These are phyloP conservation scores for Scomber japonicus DNA, from an alignment of 2,113 vertebrate genomes.

Conservation along the genomic window DNA sequence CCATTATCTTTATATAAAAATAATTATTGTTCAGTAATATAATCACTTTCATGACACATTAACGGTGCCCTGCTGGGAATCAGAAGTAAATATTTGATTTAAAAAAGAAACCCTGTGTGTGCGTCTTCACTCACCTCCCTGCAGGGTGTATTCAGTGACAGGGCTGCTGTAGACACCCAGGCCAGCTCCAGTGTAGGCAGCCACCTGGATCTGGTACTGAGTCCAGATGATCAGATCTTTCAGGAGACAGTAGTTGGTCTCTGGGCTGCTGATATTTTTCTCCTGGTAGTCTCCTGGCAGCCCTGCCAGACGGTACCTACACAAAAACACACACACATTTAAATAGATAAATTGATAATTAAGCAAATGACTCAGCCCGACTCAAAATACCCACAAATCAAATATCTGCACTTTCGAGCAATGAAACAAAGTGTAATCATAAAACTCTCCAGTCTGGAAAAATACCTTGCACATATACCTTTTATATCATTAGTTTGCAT, in stretches of 20 bases:
- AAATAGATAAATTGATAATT: not conserved
- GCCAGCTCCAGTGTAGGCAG: slow-evolving; percentile 94
- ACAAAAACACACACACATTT: slow-evolving; percentile 27
- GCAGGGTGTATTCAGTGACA: slow-evolving; percentile 93
- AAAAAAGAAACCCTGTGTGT: not conserved
- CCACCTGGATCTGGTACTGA: slow-evolving; percentile 98
- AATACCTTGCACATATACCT: not conserved
- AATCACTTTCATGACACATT: not conserved
- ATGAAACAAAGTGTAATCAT: not conserved
- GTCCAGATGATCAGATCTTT: slow-evolving; percentile 98
- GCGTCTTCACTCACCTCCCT: slow-evolving; percentile 90
- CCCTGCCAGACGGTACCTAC: slow-evolving; percentile 94
- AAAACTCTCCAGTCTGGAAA: not conserved
- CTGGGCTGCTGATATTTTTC: slow-evolving; percentile 95
- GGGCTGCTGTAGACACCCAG: slow-evolving; percentile 93
- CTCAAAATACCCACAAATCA: not conserved
- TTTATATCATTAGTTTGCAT: not conserved
- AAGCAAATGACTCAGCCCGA: not conserved
- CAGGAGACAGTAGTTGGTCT: slow-evolving; percentile 96
- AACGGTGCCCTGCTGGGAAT: not conserved
- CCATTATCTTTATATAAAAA: too few species aligned
- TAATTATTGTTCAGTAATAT: not conserved
- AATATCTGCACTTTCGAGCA: not conserved
- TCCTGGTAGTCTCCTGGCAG: slow-evolving; percentile 95
- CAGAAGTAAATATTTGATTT: not conserved